Conservation (phyloP, 1,140 invertebrate genomes). For the Zophobas morio region DNA sequence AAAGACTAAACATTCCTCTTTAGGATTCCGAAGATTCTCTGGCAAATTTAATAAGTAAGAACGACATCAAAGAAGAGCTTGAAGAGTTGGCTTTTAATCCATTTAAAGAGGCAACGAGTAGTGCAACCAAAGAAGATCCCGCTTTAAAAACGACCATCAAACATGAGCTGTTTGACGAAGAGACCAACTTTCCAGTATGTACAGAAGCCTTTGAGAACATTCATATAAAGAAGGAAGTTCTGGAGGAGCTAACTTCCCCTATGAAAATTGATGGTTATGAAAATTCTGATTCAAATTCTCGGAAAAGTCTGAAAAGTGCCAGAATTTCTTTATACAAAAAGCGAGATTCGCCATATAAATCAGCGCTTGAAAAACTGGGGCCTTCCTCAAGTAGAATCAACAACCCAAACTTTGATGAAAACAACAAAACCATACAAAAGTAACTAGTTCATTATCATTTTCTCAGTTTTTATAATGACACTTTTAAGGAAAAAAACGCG, state of each 20-base stretch:
- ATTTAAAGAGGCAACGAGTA: conserved; percentile 7
- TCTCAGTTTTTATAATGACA: conserved; percentile 4
- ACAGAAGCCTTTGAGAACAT: conserved; percentile 41
- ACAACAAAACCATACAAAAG: neutral
- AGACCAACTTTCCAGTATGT: conserved; percentile 37
- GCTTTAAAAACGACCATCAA: conserved; percentile 46
- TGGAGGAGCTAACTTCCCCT: neutral
- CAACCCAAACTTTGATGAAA: conserved; percentile 12
- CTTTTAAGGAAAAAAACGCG: conserved; percentile 51
- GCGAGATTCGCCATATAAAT: conserved; percentile 34
- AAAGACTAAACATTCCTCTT: conserved; percentile 4
- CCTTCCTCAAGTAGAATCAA: conserved; percentile 19
- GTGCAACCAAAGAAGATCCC: conserved; percentile 22
- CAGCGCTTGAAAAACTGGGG: neutral
- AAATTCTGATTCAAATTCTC: conserved; percentile 44
- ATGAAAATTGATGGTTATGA: conserved; percentile 42
- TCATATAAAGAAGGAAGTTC: conserved; percentile 43
- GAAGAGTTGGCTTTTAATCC: conserved; percentile 9
- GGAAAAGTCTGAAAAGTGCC: conserved; percentile 51
- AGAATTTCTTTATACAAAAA: conserved; percentile 54
- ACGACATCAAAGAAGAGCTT: conserved; percentile 38
- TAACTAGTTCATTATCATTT: neutral
- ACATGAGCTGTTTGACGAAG: conserved; percentile 46
- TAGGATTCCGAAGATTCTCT: conserved; percentile 47
- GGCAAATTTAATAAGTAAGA: neutral